Evolutionary conservation across 2,113 vertebrate species (phyloP), one percentile per base, ranked within the genome.

Genomic region (Arenaria interpres): DNA sequence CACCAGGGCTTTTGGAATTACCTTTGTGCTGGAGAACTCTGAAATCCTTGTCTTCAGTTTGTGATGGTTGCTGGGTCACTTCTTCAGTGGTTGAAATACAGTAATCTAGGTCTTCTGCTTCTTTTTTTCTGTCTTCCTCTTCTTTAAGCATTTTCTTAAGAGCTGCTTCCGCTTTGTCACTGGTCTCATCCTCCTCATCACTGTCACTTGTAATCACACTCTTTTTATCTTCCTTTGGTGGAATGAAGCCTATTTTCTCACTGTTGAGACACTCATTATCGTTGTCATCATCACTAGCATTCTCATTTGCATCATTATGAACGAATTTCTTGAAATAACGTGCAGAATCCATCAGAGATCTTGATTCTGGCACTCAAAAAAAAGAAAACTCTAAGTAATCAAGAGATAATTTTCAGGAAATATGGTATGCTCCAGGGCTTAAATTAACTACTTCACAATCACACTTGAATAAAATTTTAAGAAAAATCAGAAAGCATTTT

Each of bases 331-430:
- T 41, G 24, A 54, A 81, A 59, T 6, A 3, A 64, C 4, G 18
- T 57, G 67, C 59, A 95, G 95, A 95, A 96, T 75, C 93, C 96
- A 97, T 96, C 64, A 54, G 12, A 46, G 50, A 69, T 63, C 53
- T 71, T 77, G 59, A 59, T 41, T 74, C 59, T 93, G 56, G 32
- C 30, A 93, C 80, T 24, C n/a, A 64, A 41, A 81, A 79, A 83
- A 59, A 78, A 72, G 35, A 95, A 91, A 76, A 53, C 4, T 76
- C 11, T 39, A 64, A 53, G 59, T 35, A 67, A 85, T 56, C 19
- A 80, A 32, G n/a, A 60, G 18, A 59, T 28, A 59, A 48, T 67
- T 63, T 85, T 76, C 53, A 77, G 43, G n/a, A 79, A 71, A 62
- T 54, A 85, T 2, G 9, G 32, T 43, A 22, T 16, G 23, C 33